Base-by-base conservation (phyloP, 1,140 invertebrate species). In the Gerris buenoi region DNA sequence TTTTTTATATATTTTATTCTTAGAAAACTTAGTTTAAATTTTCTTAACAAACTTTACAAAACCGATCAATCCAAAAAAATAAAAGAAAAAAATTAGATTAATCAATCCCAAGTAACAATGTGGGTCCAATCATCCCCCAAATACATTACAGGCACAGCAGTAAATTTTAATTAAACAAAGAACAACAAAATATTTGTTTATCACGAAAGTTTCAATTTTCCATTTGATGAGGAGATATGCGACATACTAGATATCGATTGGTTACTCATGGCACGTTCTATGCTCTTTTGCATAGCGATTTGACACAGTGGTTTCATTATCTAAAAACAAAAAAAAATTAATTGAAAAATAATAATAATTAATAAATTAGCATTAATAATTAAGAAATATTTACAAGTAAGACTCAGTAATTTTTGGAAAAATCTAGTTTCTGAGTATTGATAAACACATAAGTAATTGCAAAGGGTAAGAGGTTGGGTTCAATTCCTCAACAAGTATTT, bases 301-400 rank as follows among this genome's bases (percentile, higher is more conserved):
- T 89, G 85, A 75, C 89, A 90, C 65, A 87, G 75, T 63, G 88
- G 88, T 74, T 89, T 88, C 85, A 91, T 85, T 65, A 88, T 78
- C 88, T 90, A 78, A 63, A 81, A 79, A 73, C 68, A 73, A 74
- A 69, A 66, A 71, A 72, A 68, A 5, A 33, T n/a, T n/a, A n/a
- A n/a, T 69, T 62, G 63, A 25, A 60, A 25, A 58, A 60, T 33
- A 65, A 56, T 28, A 63, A 66, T 66, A 27, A 67, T 27, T 46
- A 57, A 10, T 46, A 10, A 18, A 10, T 18, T 46, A 10, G 33
- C 5, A n/a, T n/a, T 10, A 10, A 46, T 46, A 10, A 5, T 46
- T 46, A n/a, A n/a, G 33, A 46, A 46, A 46, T 46, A 10, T 46
- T 46, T 46, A 10, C n/a, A 46, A 46, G 18, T 46, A 5, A 46